Evolutionary conservation across 2,888 invertebrate genomes (phyloP), one percentile per base, ranked within the genome.

Genomic region (Emmelina monodactyla): DNA sequence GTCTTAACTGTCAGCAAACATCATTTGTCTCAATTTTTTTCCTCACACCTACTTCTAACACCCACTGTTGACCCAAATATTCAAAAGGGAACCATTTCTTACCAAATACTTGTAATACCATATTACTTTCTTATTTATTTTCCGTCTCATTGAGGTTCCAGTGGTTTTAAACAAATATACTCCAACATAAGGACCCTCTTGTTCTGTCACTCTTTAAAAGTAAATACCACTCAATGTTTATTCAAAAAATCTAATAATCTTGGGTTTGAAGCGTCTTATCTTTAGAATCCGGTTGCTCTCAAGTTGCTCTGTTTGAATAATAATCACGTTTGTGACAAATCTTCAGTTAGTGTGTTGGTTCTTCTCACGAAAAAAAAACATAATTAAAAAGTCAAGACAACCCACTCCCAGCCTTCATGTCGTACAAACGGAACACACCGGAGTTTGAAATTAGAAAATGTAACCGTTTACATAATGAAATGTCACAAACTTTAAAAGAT

Each of bases 151-250:
- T 62, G 57, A 69, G 58, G 51, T 49, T 55, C 53, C 63, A 73
- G 72, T 71, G 71, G 55, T 69, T 72, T 69, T 65, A 62, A 69
- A 71, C 70, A 72, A 73, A 72, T 69, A 72, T 45, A 57, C 63
- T 44, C 41, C 58, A 56, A 61, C 59, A 63, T 60, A 64, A 60
- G 53, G 49, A 55, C 50, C 52, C 63, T 61, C 64, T 68, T 62
- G 57, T 62, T 56, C 58, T n/a, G n/a, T n/a, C n/a, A n/a, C n/a
- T n/a, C n/a, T n/a, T n/a, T n/a, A 50, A 56, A 60, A 43, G 56
- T 59, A 67, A 70, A 69, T 58, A 55, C 55, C 49, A 39, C 35
- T 32, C 47, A 43, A 46, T 66, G 57, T 69, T 68, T 69, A 56
- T 65, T 62, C 58, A 62, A 63, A 67, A 65, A 67, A 59, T 63